A percentile compares a stretch with the other conserved stretches of the same genome.
phyloP scores from a whole-genome alignment of 1,140 invertebrate species.

The Drosophila virilis region DNA sequence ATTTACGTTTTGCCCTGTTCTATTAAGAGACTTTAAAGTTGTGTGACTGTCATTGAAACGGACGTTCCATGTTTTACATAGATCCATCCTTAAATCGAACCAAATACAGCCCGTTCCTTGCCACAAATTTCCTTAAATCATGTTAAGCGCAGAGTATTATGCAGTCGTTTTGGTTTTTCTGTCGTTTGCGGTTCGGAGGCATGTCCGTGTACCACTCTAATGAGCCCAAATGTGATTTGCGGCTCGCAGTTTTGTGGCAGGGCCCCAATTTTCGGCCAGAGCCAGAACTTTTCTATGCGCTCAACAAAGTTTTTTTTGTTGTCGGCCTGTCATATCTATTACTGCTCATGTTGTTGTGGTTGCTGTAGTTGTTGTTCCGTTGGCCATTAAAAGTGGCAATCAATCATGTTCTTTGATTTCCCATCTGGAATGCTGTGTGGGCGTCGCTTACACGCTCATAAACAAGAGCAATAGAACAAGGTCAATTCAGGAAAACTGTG shows the following conservation, averaged over 20 bases:
- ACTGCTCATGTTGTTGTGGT: background rate
- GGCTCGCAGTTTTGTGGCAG: slow-evolving; percentile 4
- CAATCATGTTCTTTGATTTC: slow-evolving; percentile 47
- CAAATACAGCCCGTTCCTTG: too few species aligned
- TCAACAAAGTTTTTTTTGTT: background rate
- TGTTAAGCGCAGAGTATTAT: background rate
- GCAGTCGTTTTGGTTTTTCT: background rate
- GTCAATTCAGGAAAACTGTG: slow-evolving; percentile 25
- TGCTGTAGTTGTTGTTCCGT: slow-evolving; percentile 8
- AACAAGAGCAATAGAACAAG: slow-evolving; percentile 34
- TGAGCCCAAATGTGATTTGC: slow-evolving; percentile 49
- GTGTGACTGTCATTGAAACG: too few species aligned
- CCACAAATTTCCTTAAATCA: too few species aligned
- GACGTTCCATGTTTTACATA: too few species aligned
- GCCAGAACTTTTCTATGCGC: slow-evolving; percentile 13
- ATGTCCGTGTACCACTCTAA: slow-evolving; percentile 30
- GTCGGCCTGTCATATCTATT: background rate
- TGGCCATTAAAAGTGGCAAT: slow-evolving; percentile 51
- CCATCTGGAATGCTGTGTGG: slow-evolving; percentile 8
- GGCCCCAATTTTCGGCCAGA: background rate
- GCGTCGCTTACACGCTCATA: slow-evolving; percentile 31
- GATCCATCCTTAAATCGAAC: too few species aligned
- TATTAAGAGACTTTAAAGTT: too few species aligned
- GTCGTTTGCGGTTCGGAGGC: background rate
- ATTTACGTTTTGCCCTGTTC: too few species aligned